Base-by-base conservation (phyloP, 1,140 invertebrate genomes). In the Patella vulgata region DNA sequence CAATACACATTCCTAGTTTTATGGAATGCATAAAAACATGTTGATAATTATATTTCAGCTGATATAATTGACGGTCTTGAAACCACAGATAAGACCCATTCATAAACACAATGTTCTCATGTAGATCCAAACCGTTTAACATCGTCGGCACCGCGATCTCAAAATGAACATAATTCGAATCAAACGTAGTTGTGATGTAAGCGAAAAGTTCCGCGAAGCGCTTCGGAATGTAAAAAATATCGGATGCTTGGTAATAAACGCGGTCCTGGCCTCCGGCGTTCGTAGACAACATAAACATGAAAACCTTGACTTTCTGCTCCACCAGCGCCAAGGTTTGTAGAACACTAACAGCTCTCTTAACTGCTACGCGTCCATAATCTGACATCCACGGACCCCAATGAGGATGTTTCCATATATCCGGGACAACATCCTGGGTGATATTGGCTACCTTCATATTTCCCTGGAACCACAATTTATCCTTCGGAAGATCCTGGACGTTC, bases 201-300 rank as follows among this genome's bases (percentile, higher is more conserved):
- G 19, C 14, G 33, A 33, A 54, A 36, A 21, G n/a, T 19, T 54
- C 31, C 14, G 31, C 36, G 17, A 40, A 25, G 11, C 39, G 12
- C 11, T 14, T 19, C 9, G 52, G 52, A 36, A 54, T 23, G 25
- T 54, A 54, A 36, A 33, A 54, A 17, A 54, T 54, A 17, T 54
- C 52, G 12, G 52, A 54, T 11, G 52, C 52, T 54, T 54, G 31
- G 52, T 54, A 54, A 27, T 21, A 54, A 39, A 40, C 52, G 17
- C 52, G 21, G 19, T 25, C 52, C 9, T 21, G 33, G 9, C 33
- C 33, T 21, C 52, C 31, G 14, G 25, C 31, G 25, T 27, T 54
- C 5, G 31, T 33, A 3, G 31, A 23, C 5, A 54, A 27, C n/a
- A 23, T 40, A 19, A 17, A 23, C 21, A 54, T n/a, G 17, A 54